Base-by-base conservation (phyloP, 1,140 invertebrate genomes). In the Coptotermes formosanus region DNA sequence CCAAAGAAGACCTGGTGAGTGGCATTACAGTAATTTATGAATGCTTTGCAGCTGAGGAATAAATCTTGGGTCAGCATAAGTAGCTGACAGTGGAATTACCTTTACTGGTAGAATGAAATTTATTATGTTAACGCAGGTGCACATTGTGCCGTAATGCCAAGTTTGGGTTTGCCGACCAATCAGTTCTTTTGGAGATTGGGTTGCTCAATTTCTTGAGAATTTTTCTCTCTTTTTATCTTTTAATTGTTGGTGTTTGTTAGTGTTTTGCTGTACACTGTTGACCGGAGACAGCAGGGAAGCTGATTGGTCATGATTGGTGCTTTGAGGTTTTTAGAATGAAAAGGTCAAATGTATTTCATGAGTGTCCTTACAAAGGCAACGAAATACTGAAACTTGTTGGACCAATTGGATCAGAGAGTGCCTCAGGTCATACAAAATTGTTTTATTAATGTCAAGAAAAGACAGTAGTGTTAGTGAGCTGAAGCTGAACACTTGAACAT, bases 281-380 rank as follows among this genome's bases (percentile, higher is more conserved):
- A n/a, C 52, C 16, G 6, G 25, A 75, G 16, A 48, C 21, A 55
- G 43, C 38, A 75, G 85, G 30, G 9, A 75, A 25, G 38, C 45
- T 86, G 45, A 23, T 82, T 86, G 45, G 82, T 44, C 75, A 25
- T 55, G 75, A 30, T 52, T 45, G 45, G 43, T 85, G 64, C 44
- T 43, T 64, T 86, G 81, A 55, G 30, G 30, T 81, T 48, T 52
- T 82, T 30, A 55, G 44, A 86, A 45, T 21, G 81, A 55, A 86
- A 19, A 45, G 12, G 25, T 81, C 19, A 81, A 44, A 32, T 32
- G 85, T 86, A 86, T 82, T 86, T 81, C 75, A 86, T 82, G 45
- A 86, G 81, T 86, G 85, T 82, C 81, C 85, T 86, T 86, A 86
- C n/a, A 52, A 86, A 82, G 85, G 85, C 85, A 86, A 86, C 85